phyloP scores from a whole-genome alignment of 2,113 vertebrate genomes.

The Ceyx melanurus region DNA sequence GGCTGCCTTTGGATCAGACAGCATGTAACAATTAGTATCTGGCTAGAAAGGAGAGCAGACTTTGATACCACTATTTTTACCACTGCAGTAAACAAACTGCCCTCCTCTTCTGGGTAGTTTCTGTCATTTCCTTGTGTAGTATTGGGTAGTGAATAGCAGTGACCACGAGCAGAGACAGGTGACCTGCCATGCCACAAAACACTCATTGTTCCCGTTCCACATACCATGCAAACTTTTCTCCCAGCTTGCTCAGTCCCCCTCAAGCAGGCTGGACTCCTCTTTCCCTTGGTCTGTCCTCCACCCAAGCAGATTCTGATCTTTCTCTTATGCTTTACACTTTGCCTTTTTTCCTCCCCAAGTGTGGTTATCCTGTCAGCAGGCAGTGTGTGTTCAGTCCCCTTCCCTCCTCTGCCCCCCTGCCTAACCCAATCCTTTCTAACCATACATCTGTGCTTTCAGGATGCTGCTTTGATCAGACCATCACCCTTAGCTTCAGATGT shows the following conservation, averaged over 20 bases:
- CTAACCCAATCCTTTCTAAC: background rate
- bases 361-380: background rate
- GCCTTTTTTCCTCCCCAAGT: background rate
- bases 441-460: background rate
- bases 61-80: conserved; percentile 52
- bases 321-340: background rate
- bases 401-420: background rate
- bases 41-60: conserved; percentile 31
- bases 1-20: conserved; percentile 13
- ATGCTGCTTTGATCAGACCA: background rate
- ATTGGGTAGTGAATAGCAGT: conserved; percentile 34
- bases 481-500: background rate
- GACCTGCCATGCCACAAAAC: background rate
- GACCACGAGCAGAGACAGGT: background rate
- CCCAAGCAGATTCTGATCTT: background rate
- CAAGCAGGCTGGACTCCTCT: background rate
- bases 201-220: background rate
- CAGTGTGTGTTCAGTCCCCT: background rate
- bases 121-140: conserved; percentile 2
- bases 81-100: conserved; percentile 33
- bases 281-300: background rate
- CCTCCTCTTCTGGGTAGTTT: conserved; percentile 16
- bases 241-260: background rate
- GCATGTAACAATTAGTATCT: background rate
- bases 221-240: background rate